phyloP scores from a whole-genome alignment of 2,113 vertebrate genomes.

The Aptenodytes patagonicus region DNA sequence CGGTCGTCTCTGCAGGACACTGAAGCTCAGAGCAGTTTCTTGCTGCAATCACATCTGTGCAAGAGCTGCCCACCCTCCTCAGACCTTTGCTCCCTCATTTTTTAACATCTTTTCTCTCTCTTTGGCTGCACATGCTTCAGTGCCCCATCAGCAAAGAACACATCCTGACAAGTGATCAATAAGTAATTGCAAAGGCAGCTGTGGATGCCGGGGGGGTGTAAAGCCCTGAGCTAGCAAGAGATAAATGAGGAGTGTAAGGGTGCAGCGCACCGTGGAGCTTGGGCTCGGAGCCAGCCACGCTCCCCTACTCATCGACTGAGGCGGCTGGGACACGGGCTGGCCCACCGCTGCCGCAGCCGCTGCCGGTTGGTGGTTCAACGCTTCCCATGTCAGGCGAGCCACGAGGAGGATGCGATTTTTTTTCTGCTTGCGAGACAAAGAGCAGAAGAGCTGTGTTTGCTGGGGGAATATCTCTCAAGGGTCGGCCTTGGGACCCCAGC shows the following conservation, averaged over 20 bases:
- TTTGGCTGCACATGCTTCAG: conserved; percentile 28
- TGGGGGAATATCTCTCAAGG: not conserved
- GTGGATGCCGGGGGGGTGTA: not conserved
- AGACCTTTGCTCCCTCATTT: not conserved
- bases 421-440: not conserved
- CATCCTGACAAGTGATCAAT: conserved; percentile 68
- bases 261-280: not conserved
- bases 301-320: not conserved
- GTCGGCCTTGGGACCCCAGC: not conserved
- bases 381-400: not conserved
- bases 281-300: not conserved
- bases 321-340: not conserved
- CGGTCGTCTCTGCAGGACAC: not conserved
- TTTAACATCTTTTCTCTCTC: not conserved
- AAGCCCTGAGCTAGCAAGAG: conserved; percentile 26
- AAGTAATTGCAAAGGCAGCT: conserved; percentile 67
- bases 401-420: not conserved
- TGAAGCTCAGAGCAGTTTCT: not conserved
- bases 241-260: conserved; percentile 11
- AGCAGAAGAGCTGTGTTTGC: not conserved
- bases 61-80: not conserved
- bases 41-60: not conserved
- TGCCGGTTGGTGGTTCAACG: rapidly evolving
- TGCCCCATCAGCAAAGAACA: conserved; percentile 67
- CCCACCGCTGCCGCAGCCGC: not conserved